Base-by-base conservation (phyloP, 2,797 vertebrate genomes). In the Selene dorsalis region DNA sequence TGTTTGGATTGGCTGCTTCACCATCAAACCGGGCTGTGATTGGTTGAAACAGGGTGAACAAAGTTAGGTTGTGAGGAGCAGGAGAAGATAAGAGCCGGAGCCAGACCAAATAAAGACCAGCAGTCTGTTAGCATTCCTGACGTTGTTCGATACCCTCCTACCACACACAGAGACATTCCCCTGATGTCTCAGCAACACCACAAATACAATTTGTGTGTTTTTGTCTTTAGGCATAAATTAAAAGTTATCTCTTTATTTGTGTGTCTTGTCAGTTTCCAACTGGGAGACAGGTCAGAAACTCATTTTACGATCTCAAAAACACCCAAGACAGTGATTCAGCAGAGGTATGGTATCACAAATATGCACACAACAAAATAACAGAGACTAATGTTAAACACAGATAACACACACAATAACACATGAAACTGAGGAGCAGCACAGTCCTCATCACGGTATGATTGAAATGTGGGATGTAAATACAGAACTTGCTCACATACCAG, bases 1-100 rank as follows among this genome's bases (percentile, higher is more conserved):
- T 2, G 0, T 32, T 52, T 0, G 6, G 84, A 77, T 87, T 82
- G 77, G 86, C 72, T 73, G 11, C 16, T 16, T n/a, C 30, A 26
- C 35, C 32, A 60, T 68, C 4, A 66, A 50, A 14, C 62, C 39
- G 2, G 12, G 47, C 75, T 22, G 47, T 35, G 78, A 89, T 89
- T 91, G 91, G 89, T 68, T 10, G 16, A 41, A 5, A 17, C 20
- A 18, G 18, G 0, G 7, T 63, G 38, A 55, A 16, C 43, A 39
- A 39, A 17, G 83, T 77, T 70, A 24, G 81, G 77, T 58, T 81
- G 61, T 4, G 70, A 47, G 52, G 47, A 81, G 84, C 85, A 74
- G 90, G 81, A 63, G 76, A 75, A 94, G 96, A 96, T 96, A 96
- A 96, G 88, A 90, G 87, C 67, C 82, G 85, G 89, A 95, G 93